Base-by-base conservation (phyloP, 2,797 vertebrate species). In the Hydrolagus colliei region DNA sequence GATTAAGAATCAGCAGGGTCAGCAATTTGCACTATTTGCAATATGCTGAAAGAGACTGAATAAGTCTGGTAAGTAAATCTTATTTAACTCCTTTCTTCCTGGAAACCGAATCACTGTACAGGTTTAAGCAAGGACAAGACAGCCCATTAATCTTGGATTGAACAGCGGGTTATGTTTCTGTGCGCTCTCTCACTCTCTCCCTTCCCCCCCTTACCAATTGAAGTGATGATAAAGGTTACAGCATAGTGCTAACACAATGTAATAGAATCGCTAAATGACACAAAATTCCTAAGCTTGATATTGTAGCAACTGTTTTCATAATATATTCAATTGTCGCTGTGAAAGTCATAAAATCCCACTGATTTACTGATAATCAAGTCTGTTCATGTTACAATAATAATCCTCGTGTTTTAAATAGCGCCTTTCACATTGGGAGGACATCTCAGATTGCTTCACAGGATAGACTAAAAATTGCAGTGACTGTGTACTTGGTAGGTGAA, bases 11-110 rank as follows among this genome's bases (percentile, higher is more conserved):
- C 41, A 65, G 79, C 63, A 18, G 65, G 32, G 9, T 35, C 16
- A 52, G 16, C 32, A 32, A 84, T 27, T 84, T 52, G 14, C 13
- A 35, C 6, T 18, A 32, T 84, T 84, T n/a, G 79, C 63, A 84
- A 84, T 84, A 32, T 84, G 79, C 79, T 71, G 65, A 84, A 71
- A 18, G 65, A 84, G 79, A 32, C 65, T 52, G 41, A 84, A 41
- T 84, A 32, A 84, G 35, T 84, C 41, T 65, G 68, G 27, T 35
- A 65, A 71, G 68, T 27, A 67, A 18, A 52, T 67, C 65, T 84
- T 5, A n/a, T 41, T 71, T 84, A 71, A 84, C 79, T 35, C 79
- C 16, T 84, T 67, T 18, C 1, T n/a, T 20, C 5, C 65, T 20
- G 3, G 35, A 67, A 67, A 82, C 41, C 41, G 2, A 52, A 52